phyloP scores from a whole-genome alignment of 2,797 vertebrate genomes.

The Kryptopterus vitreolus region DNA sequence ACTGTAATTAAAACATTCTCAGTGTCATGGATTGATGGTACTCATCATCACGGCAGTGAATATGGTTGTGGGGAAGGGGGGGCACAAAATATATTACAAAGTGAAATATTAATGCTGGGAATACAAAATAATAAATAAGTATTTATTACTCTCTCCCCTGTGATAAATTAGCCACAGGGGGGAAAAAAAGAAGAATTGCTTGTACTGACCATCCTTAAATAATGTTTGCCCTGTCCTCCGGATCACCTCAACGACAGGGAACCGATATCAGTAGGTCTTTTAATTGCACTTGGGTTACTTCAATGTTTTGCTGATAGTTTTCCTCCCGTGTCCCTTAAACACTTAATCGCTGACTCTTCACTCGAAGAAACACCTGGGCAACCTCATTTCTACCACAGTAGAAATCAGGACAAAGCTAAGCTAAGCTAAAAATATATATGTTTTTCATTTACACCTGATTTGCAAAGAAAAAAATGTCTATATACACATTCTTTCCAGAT shows the following conservation, averaged over 20 bases:
- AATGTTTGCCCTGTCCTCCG: background rate
- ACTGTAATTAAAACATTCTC: slow-evolving; percentile 19
- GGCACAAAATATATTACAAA: background rate
- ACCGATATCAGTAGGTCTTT: slow-evolving; percentile 17
- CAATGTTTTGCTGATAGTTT: background rate
- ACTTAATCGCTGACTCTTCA: background rate
- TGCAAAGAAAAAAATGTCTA: background rate
- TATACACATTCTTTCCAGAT: background rate
- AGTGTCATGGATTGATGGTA: background rate
- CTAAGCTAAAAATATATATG: background rate
- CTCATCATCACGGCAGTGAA: background rate
- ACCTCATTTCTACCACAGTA: background rate
- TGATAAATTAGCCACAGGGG: background rate
- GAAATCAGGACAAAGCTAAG: background rate
- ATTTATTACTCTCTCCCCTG: background rate
- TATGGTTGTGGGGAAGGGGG: background rate
- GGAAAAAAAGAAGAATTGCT: background rate
- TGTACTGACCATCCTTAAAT: background rate
- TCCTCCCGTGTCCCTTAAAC: background rate
- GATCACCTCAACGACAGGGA: background rate
- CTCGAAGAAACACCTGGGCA: background rate
- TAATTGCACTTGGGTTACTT: slow-evolving; percentile 23
- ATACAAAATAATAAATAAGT: background rate
- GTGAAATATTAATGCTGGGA: background rate
- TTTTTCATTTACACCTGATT: too few relatives aligned